Conservation (phyloP, 2,113 vertebrate species). For the Talpa occidentalis region DNA sequence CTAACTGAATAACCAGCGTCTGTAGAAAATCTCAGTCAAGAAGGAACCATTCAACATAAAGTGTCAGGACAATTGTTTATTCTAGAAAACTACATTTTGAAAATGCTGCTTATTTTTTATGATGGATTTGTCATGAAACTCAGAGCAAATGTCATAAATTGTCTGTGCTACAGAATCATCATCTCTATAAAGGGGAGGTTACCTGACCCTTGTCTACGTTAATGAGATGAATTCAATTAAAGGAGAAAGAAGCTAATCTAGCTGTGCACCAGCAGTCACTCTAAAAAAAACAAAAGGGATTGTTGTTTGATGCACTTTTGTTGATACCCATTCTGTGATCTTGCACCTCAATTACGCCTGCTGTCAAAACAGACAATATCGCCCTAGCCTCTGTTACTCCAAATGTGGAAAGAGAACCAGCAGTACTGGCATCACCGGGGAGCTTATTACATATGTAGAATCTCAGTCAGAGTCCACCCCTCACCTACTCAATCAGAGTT, state of each 20-base stretch:
- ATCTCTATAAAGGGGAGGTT: neutral
- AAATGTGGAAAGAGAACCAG: neutral
- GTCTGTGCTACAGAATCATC: neutral
- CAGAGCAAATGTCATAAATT: neutral
- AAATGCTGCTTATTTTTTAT: neutral
- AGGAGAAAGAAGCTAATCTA: conserved; percentile 46
- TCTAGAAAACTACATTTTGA: conserved; percentile 10
- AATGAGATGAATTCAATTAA: conserved; percentile 62
- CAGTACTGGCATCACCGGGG: neutral
- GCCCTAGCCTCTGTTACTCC: neutral
- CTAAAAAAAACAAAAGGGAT: neutral
- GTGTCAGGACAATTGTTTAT: neutral
- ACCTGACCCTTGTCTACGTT: conserved; percentile 46
- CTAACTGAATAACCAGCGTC: neutral
- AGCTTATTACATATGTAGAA: neutral
- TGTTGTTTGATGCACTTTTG: neutral
- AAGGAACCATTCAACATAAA: neutral
- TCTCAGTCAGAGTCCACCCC: neutral
- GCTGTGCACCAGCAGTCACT: neutral
- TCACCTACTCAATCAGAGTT: neutral
- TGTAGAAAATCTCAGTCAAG: neutral
- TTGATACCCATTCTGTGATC: neutral
- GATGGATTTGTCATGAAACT: conserved; percentile 15
- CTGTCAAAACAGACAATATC: conserved; percentile 1
- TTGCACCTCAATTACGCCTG: conserved; percentile 31